Evolutionary conservation across 1,140 invertebrate genomes (phyloP), one percentile per base, ranked within the genome.

Genomic region (Drosophila tropicalis): DNA sequence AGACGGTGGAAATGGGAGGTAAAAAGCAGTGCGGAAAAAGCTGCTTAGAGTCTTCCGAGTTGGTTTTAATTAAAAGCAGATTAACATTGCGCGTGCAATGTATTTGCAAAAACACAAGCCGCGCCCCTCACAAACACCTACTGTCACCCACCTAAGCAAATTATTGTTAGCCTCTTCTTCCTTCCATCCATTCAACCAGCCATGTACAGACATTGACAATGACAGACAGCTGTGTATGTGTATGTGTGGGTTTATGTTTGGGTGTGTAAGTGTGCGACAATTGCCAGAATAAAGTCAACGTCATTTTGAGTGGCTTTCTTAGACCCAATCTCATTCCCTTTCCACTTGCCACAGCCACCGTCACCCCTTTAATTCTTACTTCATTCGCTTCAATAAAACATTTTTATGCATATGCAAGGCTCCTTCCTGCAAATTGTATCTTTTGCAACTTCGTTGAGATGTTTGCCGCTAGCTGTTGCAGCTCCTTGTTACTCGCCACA

Each of bases 41-140:
- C 84, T 76, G 81, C 84, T 83, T 87, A 89, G 77, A 73, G 70
- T 58, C 19, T 62, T 76, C 32, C 36, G 67, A 64, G 69, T 72
- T 84, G 76, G 65, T 75, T 89, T 89, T 90, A 89, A 89, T 89
- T 89, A 89, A 89, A 89, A 89, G 80, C 68, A 89, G 84, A 89
- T 89, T 89, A 89, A 68, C 84, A 84, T 78, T 81, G 84, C 73
- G 83, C 80, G 83, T 84, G 83, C 70, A 79, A 76, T 62, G 72
- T 79, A 71, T 72, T 77, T 72, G 62, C 41, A 64, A 65, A 29
- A 36, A 41, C 25, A 29, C 40, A 19, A 57, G 44, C 17, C 44
- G 22, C 44, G 56, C 36, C 62, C 51, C 51, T 3, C 9, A 3
- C 12, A n/a, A 41, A 10, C 1, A 32, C 6, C 41, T 39, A 39